A percentile compares a stretch with the other conserved stretches of the same genome.
Conservation (phyloP, 2,888 invertebrate genomes). For the Encarsia formosa region DNA sequence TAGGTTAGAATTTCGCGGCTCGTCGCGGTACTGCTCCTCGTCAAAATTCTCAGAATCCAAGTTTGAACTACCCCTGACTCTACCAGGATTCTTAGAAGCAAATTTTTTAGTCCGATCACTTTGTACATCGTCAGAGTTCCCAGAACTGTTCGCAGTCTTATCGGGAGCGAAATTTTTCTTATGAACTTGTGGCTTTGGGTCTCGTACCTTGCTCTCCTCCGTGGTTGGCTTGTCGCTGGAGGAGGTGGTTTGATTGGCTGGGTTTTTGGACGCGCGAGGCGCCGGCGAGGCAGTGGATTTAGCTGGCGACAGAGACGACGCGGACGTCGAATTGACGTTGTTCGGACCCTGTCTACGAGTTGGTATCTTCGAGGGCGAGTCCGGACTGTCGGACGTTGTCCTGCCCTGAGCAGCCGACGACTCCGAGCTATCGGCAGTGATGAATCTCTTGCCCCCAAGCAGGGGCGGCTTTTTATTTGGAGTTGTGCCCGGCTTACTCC, state of each 20-base stretch:
- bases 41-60: not conserved
- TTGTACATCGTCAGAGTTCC: too few species aligned
- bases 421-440: slow-evolving; percentile 17
- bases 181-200: too few species aligned
- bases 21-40: slow-evolving; percentile 2
- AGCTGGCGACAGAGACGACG: not conserved
- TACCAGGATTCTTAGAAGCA: too few species aligned
- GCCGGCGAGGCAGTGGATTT: not conserved
- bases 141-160: too few species aligned
- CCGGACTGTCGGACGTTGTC: slow-evolving; percentile 16
- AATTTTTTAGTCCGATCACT: too few species aligned
- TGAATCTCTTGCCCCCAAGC: slow-evolving; percentile 19
- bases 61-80: too few species aligned
- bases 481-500: slow-evolving; percentile 13
- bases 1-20: too few species aligned
- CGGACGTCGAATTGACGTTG: not conserved
- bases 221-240: not conserved
- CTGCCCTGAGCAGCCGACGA: not conserved
- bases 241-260: not conserved
- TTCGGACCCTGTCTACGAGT: slow-evolving; percentile 35
- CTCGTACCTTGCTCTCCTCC: not conserved
- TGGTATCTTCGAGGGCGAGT: slow-evolving; percentile 45
- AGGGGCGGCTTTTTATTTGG: slow-evolving; percentile 29
- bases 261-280: not conserved
- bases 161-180: too few species aligned